Evolutionary conservation across 2,113 vertebrate species (phyloP), one percentile per base, ranked within the genome.

Genomic region (Symphodus melops): DNA sequence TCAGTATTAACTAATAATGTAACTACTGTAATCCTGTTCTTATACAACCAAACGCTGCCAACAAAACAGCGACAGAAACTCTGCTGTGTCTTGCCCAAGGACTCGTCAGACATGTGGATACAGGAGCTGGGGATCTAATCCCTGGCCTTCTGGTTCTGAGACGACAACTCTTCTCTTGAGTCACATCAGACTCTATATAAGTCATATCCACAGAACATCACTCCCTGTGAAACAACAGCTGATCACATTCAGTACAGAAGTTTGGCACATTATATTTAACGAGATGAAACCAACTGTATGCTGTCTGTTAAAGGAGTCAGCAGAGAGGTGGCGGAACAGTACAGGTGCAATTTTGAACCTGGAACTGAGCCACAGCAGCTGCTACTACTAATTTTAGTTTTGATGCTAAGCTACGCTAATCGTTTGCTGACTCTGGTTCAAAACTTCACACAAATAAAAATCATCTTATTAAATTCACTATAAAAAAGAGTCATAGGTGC

Each of bases 351-450:
- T 54, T 39, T 48, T 55, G 20, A 36, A 61, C 28, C n/a, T 68
- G 21, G 20, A 25, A 51, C 44, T 36, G 8, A 76, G 62, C 48
- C 25, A 72, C 21, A 2, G 7, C 33, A 77, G 65, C 64, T 66
- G 41, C 72, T 82, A 61, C 53, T 65, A 14, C 41, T 5, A 33
- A 33, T 66, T 65, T 20, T 5, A 64, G 51, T 14, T 13, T 70
- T 54, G 19, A 62, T 51, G 51, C 41, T 48, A 63, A 56, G 20
- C 39, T 67, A 53, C 8, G 12, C 56, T 75, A 48, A 83, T 63
- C 23, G 62, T 39, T 42, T 48, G 21, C 17, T 67, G 60, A 16
- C 61, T 66, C 55, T 6, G 9, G 23, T 16, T 28, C 49, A 64
- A 41, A 20, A 72, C 21, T 63, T 53, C 25, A 53, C 37, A n/a